Base-by-base conservation (phyloP, 2,888 invertebrate genomes). In the Dione juno region DNA sequence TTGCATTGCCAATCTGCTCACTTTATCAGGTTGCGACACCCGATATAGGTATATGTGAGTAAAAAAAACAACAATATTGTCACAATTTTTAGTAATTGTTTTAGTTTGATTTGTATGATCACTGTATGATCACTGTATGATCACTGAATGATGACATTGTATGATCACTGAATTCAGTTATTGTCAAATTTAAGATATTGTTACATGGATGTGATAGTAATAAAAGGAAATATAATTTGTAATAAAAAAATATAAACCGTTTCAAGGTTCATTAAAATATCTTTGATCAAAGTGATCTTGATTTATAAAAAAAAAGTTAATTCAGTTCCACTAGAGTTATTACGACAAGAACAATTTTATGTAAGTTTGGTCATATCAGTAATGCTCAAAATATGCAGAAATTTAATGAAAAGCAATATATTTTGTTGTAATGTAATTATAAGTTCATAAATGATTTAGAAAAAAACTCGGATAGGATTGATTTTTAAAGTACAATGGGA, bases 1-100 rank as follows among this genome's bases (percentile, higher is more conserved):
- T 92, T 89, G 90, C 87, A 84, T 91, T 91, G 87, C 86, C 89
- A 91, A 92, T 91, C 89, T 89, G 82, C 82, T 88, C 87, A 82
- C 85, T 88, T 85, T 87, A 90, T 88, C 84, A 82, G 77, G 80
- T 92, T 85, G 89, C 89, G 89, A 92, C 83, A 78, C 75, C 80
- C 81, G 81, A 88, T 89, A 89, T 82, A 81, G 82, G 79, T 84
- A 83, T 82, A 86, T 57, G 83, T 87, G 85, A 88, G 83, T 86
- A 85, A 88, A 86, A 81, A n/a, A 80, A 78, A 82, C 8, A 81
- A 68, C 61, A 8, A 57, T 80, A 71, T 71, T 69, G 54, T 73
- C 66, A 70, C 13, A 28, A 35, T 48, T 70, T 53, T 67, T 70
- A 67, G 28, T 41, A 11, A 58, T 40, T 66, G 59, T 50, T 63